phyloP scores from a whole-genome alignment of 2,113 vertebrate genomes.

The Phyllostomus hastatus region DNA sequence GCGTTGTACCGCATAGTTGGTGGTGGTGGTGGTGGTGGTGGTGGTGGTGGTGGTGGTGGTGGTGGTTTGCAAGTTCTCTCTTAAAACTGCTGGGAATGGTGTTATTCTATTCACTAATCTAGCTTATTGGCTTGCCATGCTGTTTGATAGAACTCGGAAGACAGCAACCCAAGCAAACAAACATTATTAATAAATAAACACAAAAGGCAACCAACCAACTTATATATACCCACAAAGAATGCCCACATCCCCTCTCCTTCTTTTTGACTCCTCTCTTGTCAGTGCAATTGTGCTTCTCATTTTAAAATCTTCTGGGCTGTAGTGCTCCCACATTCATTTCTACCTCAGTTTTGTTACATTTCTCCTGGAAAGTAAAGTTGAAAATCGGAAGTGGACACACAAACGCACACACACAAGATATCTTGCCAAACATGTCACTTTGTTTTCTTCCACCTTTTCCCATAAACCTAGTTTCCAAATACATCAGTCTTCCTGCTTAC shows the following conservation, averaged over 20 bases:
- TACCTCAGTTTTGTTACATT: slow-evolving; percentile 93
- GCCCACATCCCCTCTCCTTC: background rate
- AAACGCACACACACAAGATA: background rate
- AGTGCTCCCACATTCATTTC: slow-evolving; percentile 88
- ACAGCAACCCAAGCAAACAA: slow-evolving; percentile 70
- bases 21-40: slow-evolving; percentile 31
- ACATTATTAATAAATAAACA: slow-evolving; percentile 22
- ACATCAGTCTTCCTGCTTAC: slow-evolving; percentile 2
- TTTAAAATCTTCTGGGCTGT: slow-evolving; percentile 79
- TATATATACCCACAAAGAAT: background rate
- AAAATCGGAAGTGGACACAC: slow-evolving; percentile 56
- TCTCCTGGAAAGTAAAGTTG: slow-evolving; percentile 88
- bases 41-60: background rate
- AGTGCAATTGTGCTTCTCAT: slow-evolving; percentile 79
- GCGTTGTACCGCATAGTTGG: slow-evolving; percentile 54
- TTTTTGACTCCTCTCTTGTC: slow-evolving; percentile 66
- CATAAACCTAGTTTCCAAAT: slow-evolving; percentile 65
- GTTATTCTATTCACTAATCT: slow-evolving; percentile 76
- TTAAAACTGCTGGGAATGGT: slow-evolving; percentile 76
- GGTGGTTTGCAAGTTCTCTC: slow-evolving; percentile 75
- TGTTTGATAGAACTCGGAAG: slow-evolving; percentile 75
- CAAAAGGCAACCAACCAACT: background rate
- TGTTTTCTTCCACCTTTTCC: slow-evolving; percentile 67
- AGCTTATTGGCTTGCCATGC: slow-evolving; percentile 77
- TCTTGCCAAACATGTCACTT: slow-evolving; percentile 80